Evolutionary conservation across 2,888 invertebrate genomes (phyloP).

Genomic region (Arge pagana): DNA sequence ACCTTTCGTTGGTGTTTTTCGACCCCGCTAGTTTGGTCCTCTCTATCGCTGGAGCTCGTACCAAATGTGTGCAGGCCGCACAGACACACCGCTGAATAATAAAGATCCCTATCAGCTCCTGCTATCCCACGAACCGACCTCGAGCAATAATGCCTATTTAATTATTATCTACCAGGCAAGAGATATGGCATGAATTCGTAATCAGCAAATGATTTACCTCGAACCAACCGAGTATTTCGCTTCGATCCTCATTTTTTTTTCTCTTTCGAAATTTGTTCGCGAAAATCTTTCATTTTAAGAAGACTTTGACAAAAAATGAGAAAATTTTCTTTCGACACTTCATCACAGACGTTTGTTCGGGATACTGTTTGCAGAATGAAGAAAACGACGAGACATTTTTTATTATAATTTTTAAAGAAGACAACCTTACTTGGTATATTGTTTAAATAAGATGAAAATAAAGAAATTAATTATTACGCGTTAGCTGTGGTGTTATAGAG

Average conservation of each 20-base stretch:
- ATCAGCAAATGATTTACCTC: slow-evolving; percentile 27
- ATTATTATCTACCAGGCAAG: slow-evolving; percentile 33
- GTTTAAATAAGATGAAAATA: no score
- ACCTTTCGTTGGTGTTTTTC: background rate
- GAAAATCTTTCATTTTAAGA: no score
- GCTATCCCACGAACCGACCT: slow-evolving; percentile 22
- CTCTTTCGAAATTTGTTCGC: background rate
- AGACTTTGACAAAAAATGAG: no score
- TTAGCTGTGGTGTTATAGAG: no score
- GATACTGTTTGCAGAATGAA: no score
- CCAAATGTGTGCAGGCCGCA: slow-evolving; percentile 12
- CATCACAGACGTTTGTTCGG: no score
- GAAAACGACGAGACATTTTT: no score
- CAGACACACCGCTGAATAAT: slow-evolving; percentile 32
- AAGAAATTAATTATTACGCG: no score
- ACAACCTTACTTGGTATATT: no score
- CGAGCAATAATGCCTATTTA: slow-evolving; percentile 34
- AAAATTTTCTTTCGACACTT: no score
- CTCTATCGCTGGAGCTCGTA: slow-evolving; percentile 16
- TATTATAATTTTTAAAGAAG: no score
- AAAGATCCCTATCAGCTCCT: slow-evolving; percentile 32
- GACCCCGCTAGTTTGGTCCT: slow-evolving; percentile 11
- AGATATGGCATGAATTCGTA: slow-evolving; percentile 36
- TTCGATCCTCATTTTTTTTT: background rate
- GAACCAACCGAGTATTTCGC: no score